Conservation (phyloP, 2,113 vertebrate species). For the Suncus etruscus region DNA sequence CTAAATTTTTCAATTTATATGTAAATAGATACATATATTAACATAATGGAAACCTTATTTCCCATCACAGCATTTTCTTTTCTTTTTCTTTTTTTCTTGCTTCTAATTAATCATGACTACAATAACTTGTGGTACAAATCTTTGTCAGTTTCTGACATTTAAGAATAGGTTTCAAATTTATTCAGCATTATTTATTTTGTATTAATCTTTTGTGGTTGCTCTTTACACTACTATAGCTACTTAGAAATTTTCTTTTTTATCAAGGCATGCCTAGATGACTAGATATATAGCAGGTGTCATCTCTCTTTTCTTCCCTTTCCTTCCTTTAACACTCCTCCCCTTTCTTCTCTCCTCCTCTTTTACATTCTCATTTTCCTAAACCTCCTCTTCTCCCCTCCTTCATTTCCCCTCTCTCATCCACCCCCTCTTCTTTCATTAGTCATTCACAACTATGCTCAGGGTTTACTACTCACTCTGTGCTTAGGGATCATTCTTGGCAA, state of each 20-base stretch:
- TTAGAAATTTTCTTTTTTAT: not conserved
- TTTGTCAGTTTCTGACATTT: constrained; percentile 26
- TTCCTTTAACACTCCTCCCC: no score
- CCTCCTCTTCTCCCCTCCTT: no score
- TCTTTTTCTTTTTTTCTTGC: not conserved
- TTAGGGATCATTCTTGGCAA: no score
- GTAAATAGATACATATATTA: not conserved
- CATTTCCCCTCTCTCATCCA: no score
- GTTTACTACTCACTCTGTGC: no score
- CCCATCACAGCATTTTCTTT: not conserved
- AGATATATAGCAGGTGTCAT: not conserved
- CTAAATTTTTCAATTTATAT: not conserved
- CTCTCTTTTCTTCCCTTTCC: not conserved
- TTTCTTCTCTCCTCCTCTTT: no score
- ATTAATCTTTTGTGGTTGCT: not conserved
- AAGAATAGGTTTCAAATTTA: not conserved
- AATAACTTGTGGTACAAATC: not conserved
- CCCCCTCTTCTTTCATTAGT: no score
- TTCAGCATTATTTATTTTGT: not conserved
- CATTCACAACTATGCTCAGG: no score
- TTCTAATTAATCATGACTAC: not conserved
- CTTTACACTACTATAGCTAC: not conserved
- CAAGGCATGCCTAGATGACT: not conserved
- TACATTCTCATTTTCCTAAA: no score
- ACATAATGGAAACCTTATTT: constrained; percentile 31